Evolutionary conservation across 1,140 invertebrate genomes (phyloP), one percentile per base, ranked within the genome.

Genomic region (Pteromalus puparum): DNA sequence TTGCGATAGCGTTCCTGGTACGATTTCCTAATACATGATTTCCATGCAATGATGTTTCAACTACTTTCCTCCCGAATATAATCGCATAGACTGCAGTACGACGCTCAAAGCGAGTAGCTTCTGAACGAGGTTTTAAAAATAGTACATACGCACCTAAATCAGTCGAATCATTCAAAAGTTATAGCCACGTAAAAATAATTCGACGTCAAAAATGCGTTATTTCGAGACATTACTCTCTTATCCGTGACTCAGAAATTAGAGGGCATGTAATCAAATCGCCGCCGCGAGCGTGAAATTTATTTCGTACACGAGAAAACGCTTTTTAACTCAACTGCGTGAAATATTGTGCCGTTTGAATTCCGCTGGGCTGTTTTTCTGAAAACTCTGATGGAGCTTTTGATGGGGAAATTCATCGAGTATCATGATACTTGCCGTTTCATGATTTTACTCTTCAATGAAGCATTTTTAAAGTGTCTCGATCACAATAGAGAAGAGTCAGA

Each of bases 151-250:
- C 53, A 24, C 13, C 24, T 30, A 67, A 82, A 82, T 82, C 34
- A 10, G 30, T 34, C 61, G 80, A 74, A 81, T 81, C 70, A 81
- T 74, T 81, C 46, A 38, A 82, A 75, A 53, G 53, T 67, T 65
- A 65, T 30, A 26, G 28, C 15, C 18, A 53, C 72, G 28, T 75
- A 82, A 75, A 46, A 82, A 75, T 82, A 82, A 82, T 82, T 75
- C 48, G n/a, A 46, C 21, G 15, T 73, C 72, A 80, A 72, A 70
- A 68, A 61, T n/a, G 15, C 13, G 28, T 12, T 81, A 73, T 81
- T 81, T 74, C 28, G 18, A 73, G 70, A 81, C 12, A 12, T 10
- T n/a, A 2, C 18, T 61, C 53, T 21, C 53, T 61, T 53, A 68
- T 81, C 28, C 53, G 68, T 80, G 42, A 79, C 15, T 26, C n/a